These are phyloP conservation scores for Eupsittula cactorum DNA, from an alignment of 2,113 vertebrate genomes.

Conservation along the genomic window DNA sequence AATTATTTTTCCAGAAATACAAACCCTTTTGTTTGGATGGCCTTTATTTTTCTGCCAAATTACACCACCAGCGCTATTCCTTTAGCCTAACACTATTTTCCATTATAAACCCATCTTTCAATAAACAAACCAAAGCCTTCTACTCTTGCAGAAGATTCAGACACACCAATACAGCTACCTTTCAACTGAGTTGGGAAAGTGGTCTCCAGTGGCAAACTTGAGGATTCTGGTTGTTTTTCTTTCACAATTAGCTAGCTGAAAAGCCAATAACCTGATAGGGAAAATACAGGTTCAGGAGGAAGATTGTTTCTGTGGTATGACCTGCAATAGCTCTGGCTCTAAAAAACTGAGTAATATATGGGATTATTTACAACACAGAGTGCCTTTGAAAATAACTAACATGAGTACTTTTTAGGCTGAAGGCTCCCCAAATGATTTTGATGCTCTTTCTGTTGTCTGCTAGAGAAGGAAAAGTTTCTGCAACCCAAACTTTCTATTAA, in stretches of 20 bases:
- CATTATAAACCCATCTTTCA: constrained; percentile 28
- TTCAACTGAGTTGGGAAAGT: background rate
- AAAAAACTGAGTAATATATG: background rate
- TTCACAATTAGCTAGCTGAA: background rate
- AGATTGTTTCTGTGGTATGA: background rate
- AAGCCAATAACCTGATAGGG: background rate
- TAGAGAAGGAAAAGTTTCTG: background rate
- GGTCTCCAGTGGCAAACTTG: background rate
- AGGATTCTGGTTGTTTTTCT: background rate
- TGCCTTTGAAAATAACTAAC: background rate
- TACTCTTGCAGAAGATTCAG: constrained; percentile 29
- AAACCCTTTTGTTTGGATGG: constrained; percentile 49
- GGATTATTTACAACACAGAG: background rate
- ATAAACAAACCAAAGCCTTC: constrained; percentile 40
- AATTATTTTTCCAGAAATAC: constrained; percentile 58
- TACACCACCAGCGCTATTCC: constrained; percentile 48
- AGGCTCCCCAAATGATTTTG: background rate
- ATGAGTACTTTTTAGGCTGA: background rate
- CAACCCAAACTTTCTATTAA: background rate
- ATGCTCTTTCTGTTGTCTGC: background rate
- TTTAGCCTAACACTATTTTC: constrained; percentile 51
- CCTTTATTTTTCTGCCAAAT: constrained; percentile 69
- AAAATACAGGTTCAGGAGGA: constrained; percentile 10
- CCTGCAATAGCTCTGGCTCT: background rate
- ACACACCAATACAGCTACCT: constrained; percentile 5